A percentile compares a stretch with the other conserved stretches of the same genome.
Evolutionary conservation across 2,888 invertebrate genomes (phyloP).

Genomic region (Dryobotodes eremita): DNA sequence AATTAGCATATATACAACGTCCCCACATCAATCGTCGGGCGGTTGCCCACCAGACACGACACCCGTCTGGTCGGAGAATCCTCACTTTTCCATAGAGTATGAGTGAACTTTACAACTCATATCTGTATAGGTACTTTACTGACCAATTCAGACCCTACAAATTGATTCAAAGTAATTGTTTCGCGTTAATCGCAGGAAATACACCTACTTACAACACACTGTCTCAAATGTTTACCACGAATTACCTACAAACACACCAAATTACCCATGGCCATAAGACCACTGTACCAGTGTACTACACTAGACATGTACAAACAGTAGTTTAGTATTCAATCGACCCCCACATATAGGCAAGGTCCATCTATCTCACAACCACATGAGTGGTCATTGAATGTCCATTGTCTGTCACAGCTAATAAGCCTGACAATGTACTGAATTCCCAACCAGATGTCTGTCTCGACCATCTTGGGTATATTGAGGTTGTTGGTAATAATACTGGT

Average conservation of each 20-base stretch:
- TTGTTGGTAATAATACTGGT: background rate
- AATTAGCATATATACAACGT: too few relatives aligned
- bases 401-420: constrained; percentile 56
- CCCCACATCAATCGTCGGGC: too few relatives aligned
- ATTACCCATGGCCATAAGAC: background rate
- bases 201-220: too few relatives aligned
- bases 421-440: constrained; percentile 40
- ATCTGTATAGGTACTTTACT: too few relatives aligned
- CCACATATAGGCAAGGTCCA: background rate
- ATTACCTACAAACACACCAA: constrained; percentile 4
- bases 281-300: background rate
- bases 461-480: constrained; percentile 21
- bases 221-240: too few relatives aligned
- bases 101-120: too few relatives aligned
- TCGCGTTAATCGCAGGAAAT: background rate
- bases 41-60: too few relatives aligned
- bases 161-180: too few relatives aligned
- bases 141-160: too few relatives aligned
- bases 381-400: constrained; percentile 58
- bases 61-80: too few relatives aligned
- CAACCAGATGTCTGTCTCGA: constrained; percentile 16
- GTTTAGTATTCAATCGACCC: constrained; percentile 23
- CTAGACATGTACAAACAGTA: background rate
- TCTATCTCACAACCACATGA: constrained; percentile 52
- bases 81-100: too few relatives aligned